phyloP scores from a whole-genome alignment of 2,797 vertebrate species.

The Acipenser oxyrinchus region DNA sequence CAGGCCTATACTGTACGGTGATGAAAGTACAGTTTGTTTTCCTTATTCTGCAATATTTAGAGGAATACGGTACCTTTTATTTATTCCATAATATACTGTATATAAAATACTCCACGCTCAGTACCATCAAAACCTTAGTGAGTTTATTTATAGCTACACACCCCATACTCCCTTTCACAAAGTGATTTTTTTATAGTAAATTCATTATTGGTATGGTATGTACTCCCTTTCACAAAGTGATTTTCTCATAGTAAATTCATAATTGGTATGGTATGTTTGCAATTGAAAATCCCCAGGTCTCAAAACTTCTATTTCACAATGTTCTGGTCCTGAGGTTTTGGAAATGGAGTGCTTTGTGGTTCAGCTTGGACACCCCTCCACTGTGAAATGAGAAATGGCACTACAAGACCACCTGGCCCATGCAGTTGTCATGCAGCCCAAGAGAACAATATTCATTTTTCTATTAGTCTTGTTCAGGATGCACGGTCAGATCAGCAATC shows the following conservation, averaged over 20 bases:
- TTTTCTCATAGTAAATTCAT: not conserved
- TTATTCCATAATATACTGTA: too few species aligned
- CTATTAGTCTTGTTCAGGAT: not conserved
- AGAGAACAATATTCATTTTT: not conserved
- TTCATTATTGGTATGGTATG: not conserved
- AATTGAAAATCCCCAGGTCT: not conserved
- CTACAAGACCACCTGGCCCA: not conserved
- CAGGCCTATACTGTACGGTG: too few species aligned
- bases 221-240: not conserved
- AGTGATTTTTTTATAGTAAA: not conserved
- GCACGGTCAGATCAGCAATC: not conserved
- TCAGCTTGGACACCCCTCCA: not conserved
- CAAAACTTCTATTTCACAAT: not conserved
- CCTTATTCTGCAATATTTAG: too few species aligned
- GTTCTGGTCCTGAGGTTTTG: not conserved
- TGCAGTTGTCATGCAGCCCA: not conserved
- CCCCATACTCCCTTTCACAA: too few species aligned
- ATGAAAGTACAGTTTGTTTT: too few species aligned
- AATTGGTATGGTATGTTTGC: not conserved
- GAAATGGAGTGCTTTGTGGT: constrained; percentile 1
- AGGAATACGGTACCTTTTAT: too few species aligned
- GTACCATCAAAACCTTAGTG: too few species aligned
- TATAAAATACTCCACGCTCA: too few species aligned
- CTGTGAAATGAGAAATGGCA: not conserved
- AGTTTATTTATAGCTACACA: too few species aligned